phyloP scores from a whole-genome alignment of 2,113 vertebrate species.

The Dissostichus mawsoni region DNA sequence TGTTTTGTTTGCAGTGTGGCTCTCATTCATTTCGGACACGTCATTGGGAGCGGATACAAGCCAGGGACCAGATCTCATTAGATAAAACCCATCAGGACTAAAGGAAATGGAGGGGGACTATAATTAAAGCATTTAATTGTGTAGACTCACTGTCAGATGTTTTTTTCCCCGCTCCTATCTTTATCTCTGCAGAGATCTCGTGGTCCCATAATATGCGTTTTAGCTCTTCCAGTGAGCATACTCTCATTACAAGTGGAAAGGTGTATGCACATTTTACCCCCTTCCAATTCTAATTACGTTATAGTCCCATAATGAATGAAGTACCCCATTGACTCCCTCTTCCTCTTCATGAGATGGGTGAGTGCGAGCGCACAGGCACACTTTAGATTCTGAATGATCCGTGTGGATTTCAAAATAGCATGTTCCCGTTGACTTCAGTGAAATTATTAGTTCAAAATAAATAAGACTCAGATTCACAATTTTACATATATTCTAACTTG shows the following conservation, averaged over 20 bases:
- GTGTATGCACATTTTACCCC: slow-evolving; percentile 72
- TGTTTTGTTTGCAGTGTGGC: slow-evolving; percentile 99
- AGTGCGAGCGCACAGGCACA: slow-evolving; percentile 65
- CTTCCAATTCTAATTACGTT: slow-evolving; percentile 82
- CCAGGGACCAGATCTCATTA: slow-evolving; percentile 99
- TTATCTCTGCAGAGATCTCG: slow-evolving; percentile 92
- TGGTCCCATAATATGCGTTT: slow-evolving; percentile 84
- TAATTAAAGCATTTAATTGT: slow-evolving; percentile 99
- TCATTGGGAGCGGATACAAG: slow-evolving; percentile 98
- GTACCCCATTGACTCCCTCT: slow-evolving; percentile 80
- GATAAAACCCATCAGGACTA: slow-evolving; percentile 99
- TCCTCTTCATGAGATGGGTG: slow-evolving; percentile 75
- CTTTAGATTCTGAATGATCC: slow-evolving; percentile 71
- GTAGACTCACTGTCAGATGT: slow-evolving; percentile 95
- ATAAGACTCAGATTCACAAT: neutral
- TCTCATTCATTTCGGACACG: slow-evolving; percentile 99
- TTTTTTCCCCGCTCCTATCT: slow-evolving; percentile 71
- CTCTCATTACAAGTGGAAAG: slow-evolving; percentile 87
- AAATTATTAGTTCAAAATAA: slow-evolving; percentile 7
- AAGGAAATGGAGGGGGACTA: slow-evolving; percentile 98
- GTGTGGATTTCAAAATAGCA: slow-evolving; percentile 57
- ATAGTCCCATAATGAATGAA: slow-evolving; percentile 79
- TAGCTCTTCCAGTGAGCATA: slow-evolving; percentile 76
- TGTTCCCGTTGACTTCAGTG: slow-evolving; percentile 22
- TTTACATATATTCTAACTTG: neutral